phyloP scores from a whole-genome alignment of 2,888 invertebrate species.

The Iphiclides podalirius region DNA sequence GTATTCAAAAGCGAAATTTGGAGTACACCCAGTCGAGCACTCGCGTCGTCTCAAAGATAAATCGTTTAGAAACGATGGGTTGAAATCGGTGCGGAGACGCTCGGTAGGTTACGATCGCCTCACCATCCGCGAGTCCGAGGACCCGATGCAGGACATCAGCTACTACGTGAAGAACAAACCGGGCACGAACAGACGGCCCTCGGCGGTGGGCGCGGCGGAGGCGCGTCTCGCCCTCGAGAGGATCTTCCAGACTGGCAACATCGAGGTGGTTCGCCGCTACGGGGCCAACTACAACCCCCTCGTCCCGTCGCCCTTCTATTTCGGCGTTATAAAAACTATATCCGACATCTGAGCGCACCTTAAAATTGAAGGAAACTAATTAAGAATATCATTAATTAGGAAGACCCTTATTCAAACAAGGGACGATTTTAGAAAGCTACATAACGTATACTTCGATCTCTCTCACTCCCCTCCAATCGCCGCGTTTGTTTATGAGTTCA shows the following conservation, averaged over 20 bases:
- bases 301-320: slow-evolving; percentile 9
- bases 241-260: slow-evolving; percentile 47
- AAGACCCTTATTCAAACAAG: background rate
- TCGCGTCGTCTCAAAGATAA: no score
- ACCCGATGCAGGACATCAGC: slow-evolving; percentile 52
- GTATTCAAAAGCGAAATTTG: no score
- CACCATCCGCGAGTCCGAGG: slow-evolving; percentile 36
- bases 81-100: slow-evolving; percentile 29
- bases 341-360: slow-evolving; percentile 15
- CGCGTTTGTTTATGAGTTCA: no score
- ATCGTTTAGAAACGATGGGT: no score
- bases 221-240: slow-evolving; percentile 43
- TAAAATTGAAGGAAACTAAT: background rate
- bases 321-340: slow-evolving; percentile 15
- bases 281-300: slow-evolving; percentile 57
- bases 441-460: no score
- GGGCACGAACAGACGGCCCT: slow-evolving; percentile 39
- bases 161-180: slow-evolving; percentile 52
- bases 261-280: slow-evolving; percentile 45
- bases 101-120: slow-evolving; percentile 36
- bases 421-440: no score
- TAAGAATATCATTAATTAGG: background rate
- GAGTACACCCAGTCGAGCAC: no score
- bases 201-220: slow-evolving; percentile 40
- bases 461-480: no score